Evolutionary conservation across 2,797 vertebrate species (phyloP), one percentile per base, ranked within the genome.

Genomic region (Champsocephalus esox): DNA sequence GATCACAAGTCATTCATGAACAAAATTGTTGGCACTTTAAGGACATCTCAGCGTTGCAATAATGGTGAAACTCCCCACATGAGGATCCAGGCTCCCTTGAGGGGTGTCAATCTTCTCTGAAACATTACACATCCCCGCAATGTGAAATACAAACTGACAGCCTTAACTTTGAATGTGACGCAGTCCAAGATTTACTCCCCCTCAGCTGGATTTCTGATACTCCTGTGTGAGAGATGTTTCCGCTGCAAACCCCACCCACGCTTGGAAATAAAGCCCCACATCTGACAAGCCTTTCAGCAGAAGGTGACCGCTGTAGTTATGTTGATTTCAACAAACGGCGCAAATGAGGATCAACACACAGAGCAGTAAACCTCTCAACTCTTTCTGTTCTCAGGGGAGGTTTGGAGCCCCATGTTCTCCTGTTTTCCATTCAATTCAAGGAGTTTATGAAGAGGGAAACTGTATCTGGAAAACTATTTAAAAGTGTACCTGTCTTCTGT

Each of bases 181-280:
- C 52, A 34, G 21, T 34, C 32, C 41, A 12, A 7, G 45, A 68
- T 70, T 57, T 66, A 51, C 58, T 50, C 58, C 65, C 38, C 19
- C 24, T 74, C 69, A 64, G 52, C 73, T 81, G 64, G 32, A 72
- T 64, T 58, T 73, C 50, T 32, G 16, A n/a, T 58, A n/a, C 52
- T 44, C 54, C 41, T 11, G 28, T 59, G 41, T 46, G 6, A 67
- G 54, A 43, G 1, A 74, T 24, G 64, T 70, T 84, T 71, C 46
- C n/a, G 2, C 17, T 48, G 57, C 38, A 59, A 66, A 58, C 7
- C 38, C 56, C 38, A 43, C 54, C 74, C 28, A 56, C 17, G 1
- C 41, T 68, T 67, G 51, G 41, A 57, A 51, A 58, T 69, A 17
- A 56, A 61, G 41, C n/a, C 45, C 3, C 28, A 54, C 63, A 55